Evolutionary conservation across 2,797 vertebrate genomes (phyloP).

Genomic region (Eulemur mongoz): DNA sequence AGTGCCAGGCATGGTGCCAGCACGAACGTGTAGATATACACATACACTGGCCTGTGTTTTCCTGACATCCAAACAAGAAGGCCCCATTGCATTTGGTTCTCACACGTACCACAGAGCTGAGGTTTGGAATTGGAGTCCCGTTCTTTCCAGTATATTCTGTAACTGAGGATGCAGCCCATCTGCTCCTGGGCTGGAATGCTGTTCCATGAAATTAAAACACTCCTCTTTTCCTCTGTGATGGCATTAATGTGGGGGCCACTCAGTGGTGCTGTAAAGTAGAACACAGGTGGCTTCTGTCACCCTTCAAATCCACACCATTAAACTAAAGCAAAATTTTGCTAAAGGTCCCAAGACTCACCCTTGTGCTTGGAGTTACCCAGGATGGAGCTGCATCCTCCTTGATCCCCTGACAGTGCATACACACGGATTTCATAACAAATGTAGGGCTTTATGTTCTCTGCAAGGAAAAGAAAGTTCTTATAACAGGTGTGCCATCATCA

Average conservation of each 20-base stretch:
- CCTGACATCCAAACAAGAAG: background rate
- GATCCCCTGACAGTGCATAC: conserved; percentile 78
- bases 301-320: background rate
- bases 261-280: conserved; percentile 83
- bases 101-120: conserved; percentile 51
- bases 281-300: background rate
- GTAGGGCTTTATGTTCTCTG: conserved; percentile 83
- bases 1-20: background rate
- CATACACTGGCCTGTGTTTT: background rate
- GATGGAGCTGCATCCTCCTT: conserved; percentile 77
- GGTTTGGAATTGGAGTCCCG: background rate
- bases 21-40: background rate
- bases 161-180: conserved; percentile 89
- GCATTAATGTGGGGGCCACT: conserved; percentile 79
- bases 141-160: conserved; percentile 87
- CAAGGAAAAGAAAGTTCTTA: background rate
- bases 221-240: background rate
- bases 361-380: conserved; percentile 75
- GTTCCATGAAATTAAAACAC: conserved; percentile 87
- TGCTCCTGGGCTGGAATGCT: conserved; percentile 83
- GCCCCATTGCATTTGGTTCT: background rate
- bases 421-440: conserved; percentile 90
- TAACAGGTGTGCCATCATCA: background rate
- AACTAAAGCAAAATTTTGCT: background rate
- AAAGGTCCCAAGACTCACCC: conserved; percentile 83